Evolutionary conservation across 2,113 vertebrate genomes (phyloP), one percentile per base, ranked within the genome.

Genomic region (Phaethon lepturus): DNA sequence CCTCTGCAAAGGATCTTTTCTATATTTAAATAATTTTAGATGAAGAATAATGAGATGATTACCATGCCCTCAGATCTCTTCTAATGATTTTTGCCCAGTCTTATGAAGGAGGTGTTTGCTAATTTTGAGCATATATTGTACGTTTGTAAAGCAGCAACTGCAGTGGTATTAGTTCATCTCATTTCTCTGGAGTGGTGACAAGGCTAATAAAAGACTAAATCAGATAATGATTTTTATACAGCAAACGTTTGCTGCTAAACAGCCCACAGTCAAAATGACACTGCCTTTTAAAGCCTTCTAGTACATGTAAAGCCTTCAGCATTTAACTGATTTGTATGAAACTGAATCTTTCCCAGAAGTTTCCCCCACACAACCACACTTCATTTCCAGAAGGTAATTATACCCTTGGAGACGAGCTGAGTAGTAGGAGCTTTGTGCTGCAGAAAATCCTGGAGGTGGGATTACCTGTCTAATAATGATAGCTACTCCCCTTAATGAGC

Each of bases 301-400:
- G 63, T 52, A 76, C 20, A 33, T 42, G 49, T 69, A 88, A 96
- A 95, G 47, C 55, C 58, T 93, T 88, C 55, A 69, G 50, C 55
- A 71, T 94, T 93, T 88, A 88, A 67, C 58, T 66, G 74, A 85
- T 77, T 69, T 53, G 47, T 49, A 35, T 52, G 67, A 94, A 88
- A 85, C 74, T 0, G n/a, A 90, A 25, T 85, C 40, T 90, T 91
- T 83, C 94, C n/a, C 64, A 66, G 49, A 96, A 89, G 60, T 91
- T 95, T 86, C 77, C 44, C 56, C n/a, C 6, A 19, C 71, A 75
- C 3, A 0, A 75, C 76, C 72, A 81, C 17, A 6, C 35, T 94
- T 94, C 33, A 33, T 88, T 97, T 95, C 71, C 81, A 91, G 74
- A 76, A 95, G 58, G 74, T 88, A 93, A 95, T 96, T 91, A 55